phyloP scores from a whole-genome alignment of 2,113 vertebrate species.

The Pelodiscus sinensis region DNA sequence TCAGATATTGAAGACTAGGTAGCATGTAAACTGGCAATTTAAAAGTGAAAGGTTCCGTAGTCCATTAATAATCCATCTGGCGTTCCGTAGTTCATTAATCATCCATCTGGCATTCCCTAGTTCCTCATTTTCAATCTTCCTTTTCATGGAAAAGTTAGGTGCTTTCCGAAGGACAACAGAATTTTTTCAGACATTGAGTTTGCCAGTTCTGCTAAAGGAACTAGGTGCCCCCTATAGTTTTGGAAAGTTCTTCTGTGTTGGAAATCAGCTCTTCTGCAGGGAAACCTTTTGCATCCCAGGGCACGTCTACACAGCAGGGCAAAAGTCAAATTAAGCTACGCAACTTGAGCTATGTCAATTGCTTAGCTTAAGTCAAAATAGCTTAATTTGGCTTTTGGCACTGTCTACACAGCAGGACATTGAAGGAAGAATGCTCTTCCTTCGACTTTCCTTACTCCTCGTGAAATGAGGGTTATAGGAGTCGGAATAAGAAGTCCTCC shows the following conservation, averaged over 20 bases:
- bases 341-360: too few species aligned
- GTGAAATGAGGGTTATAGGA: too few species aligned
- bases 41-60: neutral
- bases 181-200: conserved; percentile 69
- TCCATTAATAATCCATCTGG: conserved; percentile 8
- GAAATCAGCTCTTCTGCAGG: conserved; percentile 58
- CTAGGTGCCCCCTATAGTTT: conserved; percentile 66
- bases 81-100: conserved; percentile 27
- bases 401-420: too few species aligned
- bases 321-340: too few species aligned
- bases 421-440: too few species aligned
- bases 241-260: conserved; percentile 59
- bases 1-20: neutral
- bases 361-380: too few species aligned
- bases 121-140: conserved; percentile 53
- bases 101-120: neutral
- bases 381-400: too few species aligned
- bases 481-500: too few species aligned
- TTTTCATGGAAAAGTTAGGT: conserved; percentile 53
- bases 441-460: too few species aligned
- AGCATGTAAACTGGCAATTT: conserved; percentile 15
- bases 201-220: conserved; percentile 69
- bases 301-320: too few species aligned
- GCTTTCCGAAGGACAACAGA: conserved; percentile 56
- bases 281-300: conserved; percentile 21